Evolutionary conservation across 2,888 invertebrate genomes (phyloP).

Genomic region (Petrolisthes cinctipes): DNA sequence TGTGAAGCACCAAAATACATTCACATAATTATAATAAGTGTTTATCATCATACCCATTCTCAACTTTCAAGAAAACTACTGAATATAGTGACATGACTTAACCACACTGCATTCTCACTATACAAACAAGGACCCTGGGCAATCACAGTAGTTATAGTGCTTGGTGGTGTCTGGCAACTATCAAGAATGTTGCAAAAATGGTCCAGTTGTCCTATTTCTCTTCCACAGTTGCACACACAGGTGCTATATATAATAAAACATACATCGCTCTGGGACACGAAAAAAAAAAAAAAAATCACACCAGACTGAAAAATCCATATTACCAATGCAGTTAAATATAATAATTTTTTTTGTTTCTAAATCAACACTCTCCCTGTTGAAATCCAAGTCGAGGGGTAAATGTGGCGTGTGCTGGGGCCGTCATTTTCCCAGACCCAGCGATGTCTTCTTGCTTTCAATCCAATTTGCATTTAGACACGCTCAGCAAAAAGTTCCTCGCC

Average conservation of each 20-base stretch:
- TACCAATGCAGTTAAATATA: no score
- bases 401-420: not conserved
- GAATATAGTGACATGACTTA: no score
- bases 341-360: no score
- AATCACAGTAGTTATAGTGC: not conserved
- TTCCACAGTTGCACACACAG: not conserved
- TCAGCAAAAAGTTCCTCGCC: conserved; percentile 4
- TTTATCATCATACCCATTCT: no score
- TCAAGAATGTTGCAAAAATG: not conserved
- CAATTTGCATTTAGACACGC: conserved; percentile 18
- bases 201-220: not conserved
- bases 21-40: no score
- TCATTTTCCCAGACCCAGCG: not conserved
- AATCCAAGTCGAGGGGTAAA: not conserved
- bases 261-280: no score
- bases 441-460: conserved; percentile 9
- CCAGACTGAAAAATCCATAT: no score
- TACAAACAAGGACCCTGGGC: not conserved
- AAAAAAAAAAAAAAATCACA: no score
- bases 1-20: not conserved
- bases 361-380: no score
- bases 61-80: no score
- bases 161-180: conserved; percentile 4
- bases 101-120: no score
- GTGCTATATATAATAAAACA: no score